These are phyloP conservation scores for Cheilinus undulatus DNA, from an alignment of 2,113 vertebrate species.

Conservation along the genomic window DNA sequence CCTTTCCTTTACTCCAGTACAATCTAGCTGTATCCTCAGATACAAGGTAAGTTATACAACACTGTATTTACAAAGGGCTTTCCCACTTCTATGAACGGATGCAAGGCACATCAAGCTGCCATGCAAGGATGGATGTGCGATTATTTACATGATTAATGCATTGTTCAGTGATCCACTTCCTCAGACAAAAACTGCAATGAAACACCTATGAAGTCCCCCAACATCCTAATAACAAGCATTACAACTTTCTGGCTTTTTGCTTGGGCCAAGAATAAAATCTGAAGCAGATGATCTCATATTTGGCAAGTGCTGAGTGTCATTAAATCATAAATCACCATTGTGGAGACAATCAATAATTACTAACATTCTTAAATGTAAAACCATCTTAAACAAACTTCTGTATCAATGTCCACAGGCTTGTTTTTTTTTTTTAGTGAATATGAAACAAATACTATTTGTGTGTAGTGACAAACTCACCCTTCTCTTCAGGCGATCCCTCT, in stretches of 20 bases:
- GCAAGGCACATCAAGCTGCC: conserved; percentile 15
- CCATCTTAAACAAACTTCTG: too few species aligned
- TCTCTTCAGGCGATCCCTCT: conserved; percentile 91
- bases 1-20: conserved; percentile 33
- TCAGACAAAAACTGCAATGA: conserved; percentile 26
- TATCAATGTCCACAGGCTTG: not conserved
- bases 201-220: not conserved
- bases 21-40: conserved; percentile 45
- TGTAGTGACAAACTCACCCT: conserved; percentile 77
- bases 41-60: conserved; percentile 21
- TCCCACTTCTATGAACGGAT: conserved; percentile 19
- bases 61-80: not conserved
- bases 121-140: conserved; percentile 12
- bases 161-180: conserved; percentile 23
- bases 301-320: too few species aligned
- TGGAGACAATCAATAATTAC: too few species aligned
- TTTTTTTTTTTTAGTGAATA: not conserved
- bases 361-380: too few species aligned
- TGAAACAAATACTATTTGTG: conserved; percentile 3
- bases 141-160: conserved; percentile 10
- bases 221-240: conserved; percentile 14
- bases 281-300: not conserved
- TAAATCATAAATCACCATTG: too few species aligned
- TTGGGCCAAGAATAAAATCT: conserved; percentile 2
- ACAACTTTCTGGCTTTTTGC: conserved; percentile 9